Evolutionary conservation across 92 coral and sea anemone genomes (phyloP).

Genomic region (Parazoanthus swiftii): DNA sequence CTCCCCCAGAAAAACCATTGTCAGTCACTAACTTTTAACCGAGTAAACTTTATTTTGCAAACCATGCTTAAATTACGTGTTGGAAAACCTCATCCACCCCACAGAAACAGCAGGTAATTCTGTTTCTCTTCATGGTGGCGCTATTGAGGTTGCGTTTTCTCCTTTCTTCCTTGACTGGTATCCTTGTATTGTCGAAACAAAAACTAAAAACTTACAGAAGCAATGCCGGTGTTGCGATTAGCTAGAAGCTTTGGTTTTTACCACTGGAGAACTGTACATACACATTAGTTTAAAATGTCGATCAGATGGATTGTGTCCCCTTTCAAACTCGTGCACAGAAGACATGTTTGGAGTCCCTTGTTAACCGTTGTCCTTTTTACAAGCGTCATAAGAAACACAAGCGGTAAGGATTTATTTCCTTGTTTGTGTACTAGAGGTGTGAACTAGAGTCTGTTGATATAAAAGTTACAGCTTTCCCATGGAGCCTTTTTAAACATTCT

Average conservation of each 20-base stretch:
- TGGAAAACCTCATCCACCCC: background rate
- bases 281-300: background rate
- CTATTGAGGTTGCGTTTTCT: background rate
- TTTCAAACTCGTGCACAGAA: background rate
- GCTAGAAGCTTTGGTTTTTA: background rate
- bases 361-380: background rate
- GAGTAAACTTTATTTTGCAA: too few relatives aligned
- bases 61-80: background rate
- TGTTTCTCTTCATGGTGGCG: constrained; percentile 2
- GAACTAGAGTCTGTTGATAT: background rate
- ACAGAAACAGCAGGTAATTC: background rate
- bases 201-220: background rate
- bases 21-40: too few relatives aligned
- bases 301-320: background rate
- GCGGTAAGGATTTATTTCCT: background rate
- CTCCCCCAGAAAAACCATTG: too few relatives aligned
- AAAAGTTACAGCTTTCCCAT: background rate
- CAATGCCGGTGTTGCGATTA: background rate
- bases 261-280: too few relatives aligned
- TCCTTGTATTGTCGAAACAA: background rate
- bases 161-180: background rate
- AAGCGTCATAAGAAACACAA: background rate
- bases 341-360: background rate
- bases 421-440: background rate
- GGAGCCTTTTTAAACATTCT: background rate